Evolutionary conservation across 2,888 invertebrate species (phyloP), one percentile per base, ranked within the genome.

Genomic region (Lampropteryx suffumata): DNA sequence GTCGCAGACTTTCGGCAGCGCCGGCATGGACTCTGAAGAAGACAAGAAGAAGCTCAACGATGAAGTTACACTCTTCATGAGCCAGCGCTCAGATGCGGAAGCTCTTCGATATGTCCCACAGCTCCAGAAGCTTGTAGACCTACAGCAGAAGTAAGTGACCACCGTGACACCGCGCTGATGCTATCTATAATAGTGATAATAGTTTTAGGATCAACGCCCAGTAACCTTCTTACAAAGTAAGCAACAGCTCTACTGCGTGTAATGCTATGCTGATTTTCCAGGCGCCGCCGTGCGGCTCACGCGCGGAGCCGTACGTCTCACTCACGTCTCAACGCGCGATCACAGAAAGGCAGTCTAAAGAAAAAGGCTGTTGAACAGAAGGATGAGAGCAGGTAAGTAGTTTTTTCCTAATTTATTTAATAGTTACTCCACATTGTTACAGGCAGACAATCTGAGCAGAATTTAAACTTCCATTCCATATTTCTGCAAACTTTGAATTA

Each of bases 41-140:
- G 72, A 73, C 9, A 71, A 73, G 49, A 74, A 76, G 54, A 73
- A 74, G 49, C 44, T 84, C 29, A 79, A 73, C 42, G 84, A 84
- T 27, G 84, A 85, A 40, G 55, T 79, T 17, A 69, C 83, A 41
- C 64, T 65, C 42, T 82, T 80, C 41, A 65, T 83, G 65, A 69
- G 75, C 12, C 82, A 78, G 55, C 74, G 79, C 30, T 79, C 80
- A 49, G 77, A 78, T 27, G 67, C 70, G 0, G 78, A 79, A 12
- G 66, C 70, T 8, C 78, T 79, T 3, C 71, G 73, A 1, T 83
- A 82, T 64, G 65, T 75, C 33, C 73, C 77, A 1, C 59, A 72
- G 5, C 62, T 84, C 11, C 77, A 73, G 57, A 72, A 71, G 17
- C 76, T 73, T 43, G 70, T 72, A 1, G 73, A 76, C 26, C 52